Evolutionary conservation across 2,797 vertebrate genomes (phyloP), one percentile per base, ranked within the genome.

Genomic region (Natrix natrix): DNA sequence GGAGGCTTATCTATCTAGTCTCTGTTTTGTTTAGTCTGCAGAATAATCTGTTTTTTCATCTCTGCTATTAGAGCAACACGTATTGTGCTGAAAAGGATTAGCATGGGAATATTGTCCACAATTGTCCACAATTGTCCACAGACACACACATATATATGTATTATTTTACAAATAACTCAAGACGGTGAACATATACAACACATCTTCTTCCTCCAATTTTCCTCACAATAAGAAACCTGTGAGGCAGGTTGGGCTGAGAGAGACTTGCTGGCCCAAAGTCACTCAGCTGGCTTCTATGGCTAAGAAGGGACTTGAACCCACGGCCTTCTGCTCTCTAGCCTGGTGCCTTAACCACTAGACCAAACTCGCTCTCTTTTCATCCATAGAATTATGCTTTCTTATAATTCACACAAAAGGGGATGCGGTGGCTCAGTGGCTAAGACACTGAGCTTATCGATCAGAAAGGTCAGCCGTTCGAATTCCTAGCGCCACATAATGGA

Each of bases 21-120:
- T 94, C 93, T 88, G 92, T 93, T 97, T 93, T 94, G 95, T 95
- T 97, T 95, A 96, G 97, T 96, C 93, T 96, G 57, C 94, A 96
- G 94, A 95, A 93, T 92, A 96, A 97, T 96, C 94, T 96, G 88
- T 93, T 92, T 96, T 97, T 96, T 97, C 94, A 96, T 97, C 95
- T 96, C 88, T 14, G 1, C 96, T 97, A 37, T 96, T 96, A 94
- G 96, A 88, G 94, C 13, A 94, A 87, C 92, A 91, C 90, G 93
- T 95, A 93, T 60, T 96, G 94, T 55, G 97, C 96, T 95, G 92
- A 95, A 96, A 95, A 92, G 26, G 0, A 94, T 93, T 95, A 95
- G 93, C n/a, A 90, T 56, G 94, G 57, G 87, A 93, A 93, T 95
- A 78, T 93, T 96, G 95, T 96, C 55, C 78, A 94, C 96, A 96